Percentiles rank a stretch among this genome's conserved stretches.
These are phyloP conservation scores for Lycia hirtaria DNA, from an alignment of 2,888 invertebrate genomes.

Conservation along the genomic window DNA sequence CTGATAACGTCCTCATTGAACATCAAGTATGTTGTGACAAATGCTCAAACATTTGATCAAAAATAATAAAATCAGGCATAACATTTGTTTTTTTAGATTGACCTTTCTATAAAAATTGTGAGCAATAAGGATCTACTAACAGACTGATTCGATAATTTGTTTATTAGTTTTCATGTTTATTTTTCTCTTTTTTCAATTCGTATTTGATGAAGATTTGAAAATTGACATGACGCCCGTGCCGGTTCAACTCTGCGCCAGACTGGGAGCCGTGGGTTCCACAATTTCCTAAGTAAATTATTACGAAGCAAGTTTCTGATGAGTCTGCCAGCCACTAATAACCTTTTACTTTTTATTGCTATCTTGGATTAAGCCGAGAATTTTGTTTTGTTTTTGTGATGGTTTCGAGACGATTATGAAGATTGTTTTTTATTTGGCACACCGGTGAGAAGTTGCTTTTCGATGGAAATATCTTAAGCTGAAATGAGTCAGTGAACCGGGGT, in stretches of 20 bases:
- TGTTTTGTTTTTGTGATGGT: conserved; percentile 50
- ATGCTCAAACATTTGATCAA: no score
- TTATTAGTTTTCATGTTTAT: no score
- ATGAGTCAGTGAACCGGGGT: neutral
- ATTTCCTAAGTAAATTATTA: conserved; percentile 80
- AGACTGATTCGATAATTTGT: no score
- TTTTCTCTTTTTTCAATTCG: no score
- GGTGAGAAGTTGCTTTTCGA: neutral
- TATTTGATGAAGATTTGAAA: no score
- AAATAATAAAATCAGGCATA: no score
- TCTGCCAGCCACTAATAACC: conserved; percentile 73
- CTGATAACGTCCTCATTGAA: no score
- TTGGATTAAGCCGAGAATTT: conserved; percentile 64
- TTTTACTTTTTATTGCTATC: conserved; percentile 75
- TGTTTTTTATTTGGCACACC: neutral
- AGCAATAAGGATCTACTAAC: no score
- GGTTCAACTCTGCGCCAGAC: conserved; percentile 23
- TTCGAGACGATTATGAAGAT: neutral
- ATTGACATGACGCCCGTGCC: conserved; percentile 5
- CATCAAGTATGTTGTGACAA: no score
- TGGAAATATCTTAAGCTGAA: neutral
- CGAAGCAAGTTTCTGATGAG: conserved; percentile 79
- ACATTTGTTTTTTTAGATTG: no score
- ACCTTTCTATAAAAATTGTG: no score
- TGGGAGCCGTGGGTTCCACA: conserved; percentile 23